A percentile compares a stretch with the other conserved stretches of the same genome.
Conservation (phyloP, 92 coral and sea anemone genomes). For the Phymanthus crucifer region DNA sequence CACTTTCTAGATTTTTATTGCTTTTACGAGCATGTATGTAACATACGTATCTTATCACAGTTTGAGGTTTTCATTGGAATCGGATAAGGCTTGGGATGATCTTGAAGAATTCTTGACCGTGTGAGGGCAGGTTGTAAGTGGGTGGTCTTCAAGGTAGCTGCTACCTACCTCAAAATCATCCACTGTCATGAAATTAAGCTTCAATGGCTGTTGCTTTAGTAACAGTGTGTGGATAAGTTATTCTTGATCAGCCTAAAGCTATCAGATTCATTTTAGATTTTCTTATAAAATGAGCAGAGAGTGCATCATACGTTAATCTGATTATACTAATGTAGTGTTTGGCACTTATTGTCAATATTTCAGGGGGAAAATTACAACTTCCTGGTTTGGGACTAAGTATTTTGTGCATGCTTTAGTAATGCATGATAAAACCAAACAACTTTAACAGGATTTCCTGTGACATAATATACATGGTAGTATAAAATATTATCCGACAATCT, state of each 20-base stretch:
- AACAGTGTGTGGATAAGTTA: neutral
- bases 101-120: neutral
- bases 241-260: neutral
- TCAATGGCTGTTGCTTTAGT: neutral
- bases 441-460: neutral
- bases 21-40: neutral
- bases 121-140: too few species aligned
- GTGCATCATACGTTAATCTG: neutral
- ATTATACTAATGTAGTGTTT: neutral
- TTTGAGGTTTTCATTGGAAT: neutral
- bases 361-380: neutral
- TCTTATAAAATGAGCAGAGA: neutral
- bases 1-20: constrained; percentile 17
- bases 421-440: neutral
- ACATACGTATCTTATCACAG: neutral
- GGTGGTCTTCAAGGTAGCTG: too few species aligned
- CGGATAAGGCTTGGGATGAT: neutral
- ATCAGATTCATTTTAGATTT: neutral
- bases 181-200: neutral
- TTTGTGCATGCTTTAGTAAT: neutral
- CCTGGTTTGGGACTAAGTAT: neutral
- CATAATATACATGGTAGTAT: neutral
- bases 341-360: constrained; percentile 1
- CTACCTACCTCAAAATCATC: too few species aligned
- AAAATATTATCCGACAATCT: constrained; percentile 28